Conservation (phyloP, 1,140 invertebrate genomes). For the Scylla paramamosain region DNA sequence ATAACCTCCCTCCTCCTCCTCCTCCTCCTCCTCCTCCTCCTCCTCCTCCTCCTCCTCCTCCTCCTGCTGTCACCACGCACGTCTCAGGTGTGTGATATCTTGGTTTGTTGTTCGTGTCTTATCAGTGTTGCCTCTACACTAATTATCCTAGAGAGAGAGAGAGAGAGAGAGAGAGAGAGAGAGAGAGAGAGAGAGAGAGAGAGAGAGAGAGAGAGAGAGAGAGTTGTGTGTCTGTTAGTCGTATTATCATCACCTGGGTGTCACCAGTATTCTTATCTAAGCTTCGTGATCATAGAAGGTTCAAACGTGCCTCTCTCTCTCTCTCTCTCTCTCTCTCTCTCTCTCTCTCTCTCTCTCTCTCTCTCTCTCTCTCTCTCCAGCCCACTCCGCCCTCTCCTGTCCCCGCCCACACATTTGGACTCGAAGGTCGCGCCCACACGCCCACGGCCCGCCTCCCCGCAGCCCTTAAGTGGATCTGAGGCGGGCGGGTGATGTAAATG, state of each 20-base stretch:
- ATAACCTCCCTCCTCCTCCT: neutral
- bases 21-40: neutral
- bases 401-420: neutral
- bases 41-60: constrained; percentile 25
- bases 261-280: neutral
- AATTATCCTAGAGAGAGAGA: neutral
- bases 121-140: neutral
- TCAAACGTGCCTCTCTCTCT: neutral
- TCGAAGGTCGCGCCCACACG: no score
- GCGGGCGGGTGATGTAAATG: neutral
- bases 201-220: no score
- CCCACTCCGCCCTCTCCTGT: neutral
- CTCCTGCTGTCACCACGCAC: neutral
- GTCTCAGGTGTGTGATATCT: neutral
- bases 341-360: neutral
- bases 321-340: constrained; percentile 39
- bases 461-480: neutral
- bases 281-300: neutral
- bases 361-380: neutral
- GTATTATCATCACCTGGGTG: neutral
- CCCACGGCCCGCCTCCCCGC: no score
- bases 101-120: neutral
- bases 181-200: neutral
- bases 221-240: no score
- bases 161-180: constrained; percentile 4